phyloP scores from a whole-genome alignment of 2,888 invertebrate genomes.

The Thymelicus lineola region DNA sequence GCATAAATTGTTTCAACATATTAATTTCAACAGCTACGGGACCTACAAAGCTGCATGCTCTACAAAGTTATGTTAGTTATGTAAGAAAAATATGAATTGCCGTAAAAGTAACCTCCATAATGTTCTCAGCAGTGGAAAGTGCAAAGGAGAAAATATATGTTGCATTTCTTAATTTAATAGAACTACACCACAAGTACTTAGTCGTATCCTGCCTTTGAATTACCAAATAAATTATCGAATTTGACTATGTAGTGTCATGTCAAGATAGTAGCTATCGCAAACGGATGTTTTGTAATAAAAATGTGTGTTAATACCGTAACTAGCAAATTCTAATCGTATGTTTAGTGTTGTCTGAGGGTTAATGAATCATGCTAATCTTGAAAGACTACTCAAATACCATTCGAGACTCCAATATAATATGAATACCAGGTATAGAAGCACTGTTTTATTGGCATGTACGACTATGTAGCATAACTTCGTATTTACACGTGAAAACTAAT shows the following conservation, averaged over 20 bases:
- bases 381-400: neutral
- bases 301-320: slow-evolving; percentile 8
- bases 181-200: no score
- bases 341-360: no score
- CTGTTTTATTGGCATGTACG: neutral
- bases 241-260: slow-evolving; percentile 14
- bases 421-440: neutral
- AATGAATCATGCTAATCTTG: neutral
- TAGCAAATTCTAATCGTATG: neutral
- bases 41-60: no score
- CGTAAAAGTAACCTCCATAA: no score
- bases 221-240: slow-evolving; percentile 1
- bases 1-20: no score
- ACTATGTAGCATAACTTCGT: neutral
- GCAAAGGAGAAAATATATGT: no score
- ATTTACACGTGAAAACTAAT: slow-evolving; percentile 5
- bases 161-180: no score
- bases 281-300: slow-evolving; percentile 14
- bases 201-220: neutral
- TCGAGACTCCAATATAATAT: neutral
- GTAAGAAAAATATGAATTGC: no score
- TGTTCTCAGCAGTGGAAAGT: no score
- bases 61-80: no score
- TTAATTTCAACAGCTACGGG: no score
- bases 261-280: slow-evolving; percentile 19